A percentile compares a stretch with the other conserved stretches of the same genome.
Evolutionary conservation across 1,140 invertebrate species (phyloP).

Genomic region (Episyrphus balteatus): DNA sequence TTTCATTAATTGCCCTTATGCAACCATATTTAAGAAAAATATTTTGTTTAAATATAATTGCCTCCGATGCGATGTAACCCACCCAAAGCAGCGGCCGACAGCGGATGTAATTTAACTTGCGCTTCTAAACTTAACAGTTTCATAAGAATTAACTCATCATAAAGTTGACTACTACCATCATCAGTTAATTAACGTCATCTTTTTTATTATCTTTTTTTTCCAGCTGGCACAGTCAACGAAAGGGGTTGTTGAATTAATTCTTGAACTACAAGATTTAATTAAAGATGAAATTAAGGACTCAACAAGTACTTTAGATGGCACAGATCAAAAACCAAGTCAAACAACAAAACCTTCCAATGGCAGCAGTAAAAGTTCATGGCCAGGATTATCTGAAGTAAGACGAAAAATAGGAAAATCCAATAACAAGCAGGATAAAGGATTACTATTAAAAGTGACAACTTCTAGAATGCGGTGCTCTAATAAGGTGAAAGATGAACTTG

Average conservation of each 20-base stretch:
- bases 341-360: not conserved
- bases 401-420: slow-evolving; percentile 31
- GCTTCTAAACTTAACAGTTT: no score
- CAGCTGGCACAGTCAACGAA: not conserved
- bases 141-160: no score
- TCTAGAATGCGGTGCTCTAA: slow-evolving; percentile 32
- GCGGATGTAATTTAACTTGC: no score
- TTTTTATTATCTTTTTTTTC: not conserved
- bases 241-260: not conserved
- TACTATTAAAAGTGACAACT: slow-evolving; percentile 23
- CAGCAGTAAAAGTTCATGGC: slow-evolving; percentile 8
- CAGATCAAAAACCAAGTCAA: not conserved
- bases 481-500: slow-evolving; percentile 34
- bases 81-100: no score
- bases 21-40: not conserved
- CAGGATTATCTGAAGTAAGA: slow-evolving; percentile 17
- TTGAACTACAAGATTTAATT: not conserved
- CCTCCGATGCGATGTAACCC: no score
- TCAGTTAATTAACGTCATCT: no score
- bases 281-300: not conserved
- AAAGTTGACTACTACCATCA: no score
- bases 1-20: no score
- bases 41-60: no score
- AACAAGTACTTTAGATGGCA: not conserved
- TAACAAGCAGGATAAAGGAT: slow-evolving; percentile 5